Conservation (phyloP, 2,113 vertebrate genomes). For the Bagarius yarrelli region DNA sequence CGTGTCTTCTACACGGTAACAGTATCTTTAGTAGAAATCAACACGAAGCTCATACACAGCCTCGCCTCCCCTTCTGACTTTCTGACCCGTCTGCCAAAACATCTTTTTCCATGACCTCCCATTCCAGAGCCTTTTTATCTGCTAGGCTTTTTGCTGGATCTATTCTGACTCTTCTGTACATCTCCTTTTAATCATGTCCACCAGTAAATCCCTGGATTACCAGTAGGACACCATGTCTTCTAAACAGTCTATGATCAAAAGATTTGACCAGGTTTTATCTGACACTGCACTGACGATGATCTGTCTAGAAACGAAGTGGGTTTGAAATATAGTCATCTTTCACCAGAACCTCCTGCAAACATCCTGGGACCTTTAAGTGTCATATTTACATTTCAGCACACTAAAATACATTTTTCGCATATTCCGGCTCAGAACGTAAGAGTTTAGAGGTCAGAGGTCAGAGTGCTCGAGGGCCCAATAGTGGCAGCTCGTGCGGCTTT, state of each 20-base stretch:
- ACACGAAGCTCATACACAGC: background rate
- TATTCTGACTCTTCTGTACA: background rate
- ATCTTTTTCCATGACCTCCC: slow-evolving; percentile 2
- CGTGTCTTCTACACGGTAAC: background rate
- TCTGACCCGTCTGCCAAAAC: background rate
- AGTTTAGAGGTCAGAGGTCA: too few species aligned
- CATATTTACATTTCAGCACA: too few species aligned
- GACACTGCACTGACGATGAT: too few species aligned
- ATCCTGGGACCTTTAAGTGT: too few species aligned
- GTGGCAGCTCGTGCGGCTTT: too few species aligned
- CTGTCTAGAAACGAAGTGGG: background rate
- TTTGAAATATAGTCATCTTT: background rate
- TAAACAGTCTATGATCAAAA: background rate
- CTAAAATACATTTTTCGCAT: too few species aligned
- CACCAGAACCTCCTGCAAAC: background rate
- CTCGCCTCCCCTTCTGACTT: background rate
- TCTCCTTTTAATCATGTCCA: background rate
- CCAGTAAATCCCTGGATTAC: background rate
- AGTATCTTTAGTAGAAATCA: background rate
- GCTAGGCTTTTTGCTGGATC: background rate
- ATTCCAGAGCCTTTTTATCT: background rate
- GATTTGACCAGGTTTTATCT: background rate
- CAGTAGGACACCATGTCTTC: background rate
- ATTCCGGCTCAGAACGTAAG: too few species aligned
- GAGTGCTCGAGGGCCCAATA: too few species aligned